Base-by-base conservation (phyloP, 2,888 invertebrate species). In the Acanthacorydalis orientalis region DNA sequence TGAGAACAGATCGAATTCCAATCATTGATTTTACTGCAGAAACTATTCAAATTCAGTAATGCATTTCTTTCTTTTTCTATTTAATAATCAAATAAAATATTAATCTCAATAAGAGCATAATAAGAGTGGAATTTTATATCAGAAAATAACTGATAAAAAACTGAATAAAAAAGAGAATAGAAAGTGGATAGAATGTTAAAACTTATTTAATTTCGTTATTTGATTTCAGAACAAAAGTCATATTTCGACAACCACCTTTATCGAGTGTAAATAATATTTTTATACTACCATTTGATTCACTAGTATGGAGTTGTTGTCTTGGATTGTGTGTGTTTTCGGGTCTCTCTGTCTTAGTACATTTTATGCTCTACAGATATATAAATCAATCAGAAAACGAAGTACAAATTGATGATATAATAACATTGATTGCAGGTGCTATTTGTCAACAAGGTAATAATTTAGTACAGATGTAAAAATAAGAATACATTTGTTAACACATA, bases 241-340 rank as follows among this genome's bases (percentile, higher is more conserved):
- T 78, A 57, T 78, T 78, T 60, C 72, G 74, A 0, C 78, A 78
- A 58, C 78, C 78, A 2, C 64, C 75, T 2, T 67, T 75, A 12
- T 75, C 78, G 1, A 69, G 74, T 0, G 75, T 78, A 35, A 65
- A 68, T 35, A 78, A 78, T 59, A 75, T 78, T 52, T 78, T 76
- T 59, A 57, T 72, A 42, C 62, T 76, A 59, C 77, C 78, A 45
- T 77, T 78, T 60, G 67, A 68, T 52, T 55, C 59, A 49, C 69
- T 70, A 50, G 77, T 78, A 53, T 78, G 78, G 78, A 55, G 65
- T 16, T 67, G 59, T 39, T 59, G 58, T 51, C 48, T 46, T 31
- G 31, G 23, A 10, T 12, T 47, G 7, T 40, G 12, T 35, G 10
- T 47, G n/a, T 33, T 43, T 23, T n/a, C 33, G 34, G 6, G 14